Percentiles rank a stretch among this genome's conserved stretches.
phyloP scores from a whole-genome alignment of 2,797 vertebrate species.

The Sebastes hubbsi region DNA sequence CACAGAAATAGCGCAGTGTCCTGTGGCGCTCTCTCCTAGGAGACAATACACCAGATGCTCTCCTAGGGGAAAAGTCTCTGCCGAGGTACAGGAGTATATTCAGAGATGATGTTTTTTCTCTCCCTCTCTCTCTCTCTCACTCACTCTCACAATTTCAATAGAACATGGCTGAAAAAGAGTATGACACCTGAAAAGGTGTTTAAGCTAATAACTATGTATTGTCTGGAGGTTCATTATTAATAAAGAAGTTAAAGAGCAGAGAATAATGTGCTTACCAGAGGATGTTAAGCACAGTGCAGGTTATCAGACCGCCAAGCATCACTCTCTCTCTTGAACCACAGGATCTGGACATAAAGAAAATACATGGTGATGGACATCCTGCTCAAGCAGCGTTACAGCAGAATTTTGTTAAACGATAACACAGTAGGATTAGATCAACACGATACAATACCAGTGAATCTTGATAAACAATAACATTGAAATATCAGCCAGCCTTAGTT shows the following conservation, averaged over 20 bases:
- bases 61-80: neutral
- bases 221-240: neutral
- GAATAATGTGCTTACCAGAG: slow-evolving; percentile 71
- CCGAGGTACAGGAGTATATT: neutral
- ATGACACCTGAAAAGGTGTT: neutral
- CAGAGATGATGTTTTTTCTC: neutral
- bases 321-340: slow-evolving; percentile 82
- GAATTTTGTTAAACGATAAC: neutral
- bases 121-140: too few relatives aligned
- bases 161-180: neutral
- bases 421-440: neutral
- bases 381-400: neutral
- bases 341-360: slow-evolving; percentile 60
- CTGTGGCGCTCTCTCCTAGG: neutral
- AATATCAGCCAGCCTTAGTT: neutral
- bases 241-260: neutral
- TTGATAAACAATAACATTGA: neutral
- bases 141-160: neutral
- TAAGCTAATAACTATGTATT: neutral
- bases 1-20: slow-evolving; percentile 15
- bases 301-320: slow-evolving; percentile 74
- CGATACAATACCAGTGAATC: neutral
- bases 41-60: slow-evolving; percentile 4
- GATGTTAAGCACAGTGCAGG: slow-evolving; percentile 78
- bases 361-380: neutral